Base-by-base conservation (phyloP, 92 coral and sea anemone species). In the Micromussa lordhowensis region DNA sequence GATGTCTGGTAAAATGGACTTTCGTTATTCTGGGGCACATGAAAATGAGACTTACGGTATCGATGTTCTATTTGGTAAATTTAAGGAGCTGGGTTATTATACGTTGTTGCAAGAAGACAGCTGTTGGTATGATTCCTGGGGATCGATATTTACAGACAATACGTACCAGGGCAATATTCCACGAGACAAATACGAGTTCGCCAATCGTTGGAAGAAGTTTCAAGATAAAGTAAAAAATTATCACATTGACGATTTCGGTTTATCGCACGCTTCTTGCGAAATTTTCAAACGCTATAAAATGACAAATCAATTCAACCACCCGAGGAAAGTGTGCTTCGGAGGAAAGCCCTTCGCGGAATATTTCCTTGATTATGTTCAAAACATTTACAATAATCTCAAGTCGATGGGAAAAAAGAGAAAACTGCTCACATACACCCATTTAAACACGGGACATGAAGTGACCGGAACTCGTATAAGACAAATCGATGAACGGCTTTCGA, bases 71-170 rank as follows among this genome's bases (percentile, higher is more conserved):
- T 97, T 86, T 81, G 93, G 93, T 0, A 90, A 84, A 72, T 78
- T 97, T 83, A 92, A 94, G 76, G 66, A 85, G 30, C 90, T 84
- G 63, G 97, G 98, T 5, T 97, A 95, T 81, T 90, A 90, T 68
- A 97, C 99, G 3, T 87, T 95, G 24, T 89, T 97, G 3, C 99
- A 97, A 88, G 99, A 97, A 75, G 99, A 97, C 78, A 97, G 97
- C 30, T 97, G 99, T 35, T 97, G 99, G 99, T 95, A 80, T 53
- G 99, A 97, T 69, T 91, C 93, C 16, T 97, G 99, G 99, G 99
- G 99, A 7, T 95, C 98, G 22, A 85, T 97, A 16, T 94, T 91
- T 53, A 94, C 96, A 5, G 94, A 95, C 78, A 95, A 95, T 70
- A 84, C 92, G 35, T 95, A 87, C 77, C 98, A 95, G 79, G 98